These are phyloP conservation scores for Exephanes ischioxanthus DNA, from an alignment of 2,888 invertebrate species.

Conservation along the genomic window DNA sequence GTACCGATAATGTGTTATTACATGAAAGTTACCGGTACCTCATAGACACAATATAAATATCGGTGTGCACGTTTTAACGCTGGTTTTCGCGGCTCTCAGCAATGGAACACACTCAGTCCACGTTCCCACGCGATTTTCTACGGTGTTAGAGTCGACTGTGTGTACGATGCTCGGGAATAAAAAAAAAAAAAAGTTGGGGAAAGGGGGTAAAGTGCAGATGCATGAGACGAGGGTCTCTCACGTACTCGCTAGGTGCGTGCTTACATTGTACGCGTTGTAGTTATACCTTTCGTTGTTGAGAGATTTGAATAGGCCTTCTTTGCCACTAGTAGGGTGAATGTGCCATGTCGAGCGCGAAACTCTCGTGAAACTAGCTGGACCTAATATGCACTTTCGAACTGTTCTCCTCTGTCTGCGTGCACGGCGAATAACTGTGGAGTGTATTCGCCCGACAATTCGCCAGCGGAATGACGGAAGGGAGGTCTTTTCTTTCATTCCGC, in stretches of 20 bases:
- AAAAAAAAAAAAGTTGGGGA: constrained; percentile 6
- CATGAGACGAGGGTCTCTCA: constrained; percentile 41
- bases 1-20: constrained; percentile 46
- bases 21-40: constrained; percentile 12
- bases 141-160: constrained; percentile 21
- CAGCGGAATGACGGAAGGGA: background rate
- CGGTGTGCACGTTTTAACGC: constrained; percentile 52
- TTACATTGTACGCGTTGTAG: constrained; percentile 50
- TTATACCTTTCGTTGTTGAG: constrained; percentile 29
- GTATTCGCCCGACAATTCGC: constrained; percentile 27
- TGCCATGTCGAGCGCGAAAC: constrained; percentile 25
- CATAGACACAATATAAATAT: constrained; percentile 11
- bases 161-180: constrained; percentile 34
- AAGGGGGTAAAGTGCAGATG: constrained; percentile 49
- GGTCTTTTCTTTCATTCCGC: constrained; percentile 23
- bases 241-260: constrained; percentile 39
- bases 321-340: constrained; percentile 33
- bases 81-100: constrained; percentile 53
- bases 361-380: constrained; percentile 25
- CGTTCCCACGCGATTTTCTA: constrained; percentile 60
- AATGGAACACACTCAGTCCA: constrained; percentile 41
- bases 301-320: constrained; percentile 53
- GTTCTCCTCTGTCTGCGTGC: constrained; percentile 15
- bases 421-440: background rate
- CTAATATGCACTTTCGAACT: constrained; percentile 48